Evolutionary conservation across 2,797 vertebrate species (phyloP), one percentile per base, ranked within the genome.

Genomic region (Gadopsis bispinosus): DNA sequence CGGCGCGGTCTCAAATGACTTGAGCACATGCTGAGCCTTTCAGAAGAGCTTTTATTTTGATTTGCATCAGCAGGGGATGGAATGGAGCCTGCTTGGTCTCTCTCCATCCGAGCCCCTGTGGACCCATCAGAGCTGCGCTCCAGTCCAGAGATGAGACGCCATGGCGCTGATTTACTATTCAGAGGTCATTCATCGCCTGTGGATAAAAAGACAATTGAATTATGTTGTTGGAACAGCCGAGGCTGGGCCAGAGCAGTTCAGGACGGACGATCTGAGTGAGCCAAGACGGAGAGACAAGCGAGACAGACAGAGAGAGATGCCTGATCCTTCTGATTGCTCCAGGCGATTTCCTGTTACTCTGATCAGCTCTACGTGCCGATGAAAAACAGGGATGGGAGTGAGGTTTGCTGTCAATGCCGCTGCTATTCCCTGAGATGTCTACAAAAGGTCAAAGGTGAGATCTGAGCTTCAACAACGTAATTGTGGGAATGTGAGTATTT

Each of bases 181-280:
- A 85, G 87, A 85, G 76, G 84, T 88, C 91, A 92, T 91, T 93
- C 85, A 91, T 93, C 56, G 89, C 88, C 85, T 82, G 78, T 86
- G 86, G 86, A 92, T 86, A 83, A 79, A 88, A 91, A 90, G 78
- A 92, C 87, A 93, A 90, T 85, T 92, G 88, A 92, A 92, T 93
- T 90, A 91, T 88, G 82, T 68, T 82, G 85, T 77, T 88, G 81
- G 86, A 84, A 70, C 43, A 79, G 76, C 84, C 79, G 60, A 60
- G 74, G 65, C 70, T 54, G 73, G 77, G 72, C 73, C 68, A 59
- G 66, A 80, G 81, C 72, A 51, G 39, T 72, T 79, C 54, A 73
- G 71, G 83, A 79, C 26, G 29, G 82, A 81, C 3, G 50, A 73
- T 69, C 65, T 80, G 67, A 12, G 4, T 73, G 69, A 86, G 80